These are phyloP conservation scores for Dusona sp. DNA, from an alignment of 2,888 invertebrate species.

Conservation along the genomic window DNA sequence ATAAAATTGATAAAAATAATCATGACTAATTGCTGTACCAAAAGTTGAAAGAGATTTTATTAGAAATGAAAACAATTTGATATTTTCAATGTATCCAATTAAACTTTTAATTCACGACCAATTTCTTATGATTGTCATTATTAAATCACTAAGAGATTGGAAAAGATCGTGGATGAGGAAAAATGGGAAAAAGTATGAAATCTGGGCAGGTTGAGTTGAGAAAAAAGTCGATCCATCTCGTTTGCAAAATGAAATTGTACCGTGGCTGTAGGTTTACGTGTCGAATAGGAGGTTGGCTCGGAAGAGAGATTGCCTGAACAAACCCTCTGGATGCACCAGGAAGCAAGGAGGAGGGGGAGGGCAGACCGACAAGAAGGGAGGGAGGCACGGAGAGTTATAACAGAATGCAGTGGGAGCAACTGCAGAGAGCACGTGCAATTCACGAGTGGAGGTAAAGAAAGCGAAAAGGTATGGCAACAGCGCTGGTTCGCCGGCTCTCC, in stretches of 20 bases:
- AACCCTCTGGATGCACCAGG: slow-evolving; percentile 52
- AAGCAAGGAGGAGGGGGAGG: not conserved
- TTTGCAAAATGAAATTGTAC: slow-evolving; percentile 78
- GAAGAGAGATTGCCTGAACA: slow-evolving; percentile 58
- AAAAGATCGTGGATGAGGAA: not conserved
- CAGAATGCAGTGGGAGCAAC: slow-evolving; percentile 47
- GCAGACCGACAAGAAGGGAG: not conserved
- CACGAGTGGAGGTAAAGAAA: slow-evolving; percentile 53
- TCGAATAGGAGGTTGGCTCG: slow-evolving; percentile 60
- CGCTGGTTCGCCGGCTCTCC: slow-evolving; percentile 52
- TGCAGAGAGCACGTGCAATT: slow-evolving; percentile 55
- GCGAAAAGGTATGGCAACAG: slow-evolving; percentile 67
- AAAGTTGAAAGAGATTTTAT: not conserved
- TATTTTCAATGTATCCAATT: not conserved
- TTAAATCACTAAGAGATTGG: not conserved
- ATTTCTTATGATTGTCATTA: not conserved
- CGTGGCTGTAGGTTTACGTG: slow-evolving; percentile 74
- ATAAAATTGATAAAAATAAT: too few species aligned
- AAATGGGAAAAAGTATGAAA: not conserved
- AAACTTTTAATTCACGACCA: not conserved
- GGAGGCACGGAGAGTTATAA: slow-evolving; percentile 37
- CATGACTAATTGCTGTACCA: not conserved
- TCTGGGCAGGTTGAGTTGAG: not conserved
- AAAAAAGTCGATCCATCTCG: slow-evolving; percentile 70
- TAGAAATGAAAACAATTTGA: not conserved